phyloP scores from a whole-genome alignment of 2,888 invertebrate genomes.

The Hydrotaea diabolus region DNA sequence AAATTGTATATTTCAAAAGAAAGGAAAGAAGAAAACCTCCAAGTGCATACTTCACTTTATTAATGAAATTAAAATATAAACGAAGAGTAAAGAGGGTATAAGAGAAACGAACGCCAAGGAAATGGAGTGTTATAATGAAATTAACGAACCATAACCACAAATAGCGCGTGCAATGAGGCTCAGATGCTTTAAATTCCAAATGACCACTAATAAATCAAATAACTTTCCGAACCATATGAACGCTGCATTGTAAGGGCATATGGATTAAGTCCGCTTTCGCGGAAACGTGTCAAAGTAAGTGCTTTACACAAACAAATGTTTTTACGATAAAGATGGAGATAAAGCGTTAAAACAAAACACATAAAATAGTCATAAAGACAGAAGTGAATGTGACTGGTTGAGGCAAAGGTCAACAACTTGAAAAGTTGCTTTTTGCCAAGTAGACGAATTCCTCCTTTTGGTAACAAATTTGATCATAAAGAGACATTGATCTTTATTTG shows the following conservation, averaged over 20 bases:
- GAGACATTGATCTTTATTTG: too few relatives aligned
- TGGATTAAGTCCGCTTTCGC: slow-evolving; percentile 11
- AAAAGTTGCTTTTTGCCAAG: too few relatives aligned
- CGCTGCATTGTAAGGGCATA: not conserved
- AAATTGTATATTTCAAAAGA: not conserved
- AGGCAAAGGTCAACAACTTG: too few relatives aligned
- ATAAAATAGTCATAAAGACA: too few relatives aligned
- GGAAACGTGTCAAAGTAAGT: too few relatives aligned
- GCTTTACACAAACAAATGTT: too few relatives aligned
- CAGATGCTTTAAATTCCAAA: slow-evolving; percentile 26
- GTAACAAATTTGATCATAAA: too few relatives aligned
- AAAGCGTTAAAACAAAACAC: too few relatives aligned
- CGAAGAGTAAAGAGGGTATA: not conserved
- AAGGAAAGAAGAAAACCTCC: too few relatives aligned
- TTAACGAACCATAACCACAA: slow-evolving; percentile 47
- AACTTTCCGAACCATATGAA: not conserved
- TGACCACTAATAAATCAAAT: slow-evolving; percentile 29
- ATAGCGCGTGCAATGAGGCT: slow-evolving; percentile 23
- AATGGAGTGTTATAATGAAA: not conserved
- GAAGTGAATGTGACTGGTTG: too few relatives aligned
- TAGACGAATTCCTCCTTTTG: too few relatives aligned
- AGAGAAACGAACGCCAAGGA: not conserved
- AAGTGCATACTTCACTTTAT: not conserved
- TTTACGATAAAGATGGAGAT: too few relatives aligned
- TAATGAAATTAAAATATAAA: not conserved